Evolutionary conservation across 2,888 invertebrate genomes (phyloP).

Genomic region (Mesopsocus fuscifrons): DNA sequence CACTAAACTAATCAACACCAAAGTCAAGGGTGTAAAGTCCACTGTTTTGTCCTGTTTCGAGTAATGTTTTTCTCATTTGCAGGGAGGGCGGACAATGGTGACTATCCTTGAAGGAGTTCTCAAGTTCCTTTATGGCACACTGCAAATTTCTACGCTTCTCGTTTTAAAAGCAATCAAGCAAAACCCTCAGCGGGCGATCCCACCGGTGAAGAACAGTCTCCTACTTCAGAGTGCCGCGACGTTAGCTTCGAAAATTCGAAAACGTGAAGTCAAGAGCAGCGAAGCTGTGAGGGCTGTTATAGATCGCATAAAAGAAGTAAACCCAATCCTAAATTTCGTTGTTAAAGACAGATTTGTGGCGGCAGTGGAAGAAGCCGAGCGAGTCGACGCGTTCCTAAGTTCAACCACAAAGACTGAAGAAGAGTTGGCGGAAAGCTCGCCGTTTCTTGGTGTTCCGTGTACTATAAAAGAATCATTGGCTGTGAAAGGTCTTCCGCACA

Average conservation of each 20-base stretch:
- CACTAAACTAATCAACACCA: too few relatives aligned
- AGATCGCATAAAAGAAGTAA: conserved; percentile 59
- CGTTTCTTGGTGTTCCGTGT: conserved; percentile 79
- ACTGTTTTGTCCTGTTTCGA: too few relatives aligned
- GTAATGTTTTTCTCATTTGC: too few relatives aligned
- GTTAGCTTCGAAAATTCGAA: not conserved
- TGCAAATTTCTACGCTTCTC: not conserved
- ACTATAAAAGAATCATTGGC: conserved; percentile 77
- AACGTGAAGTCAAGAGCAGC: conserved; percentile 46
- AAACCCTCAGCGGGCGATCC: not conserved
- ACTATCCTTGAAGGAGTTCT: not conserved
- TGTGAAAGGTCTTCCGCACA: conserved; percentile 37
- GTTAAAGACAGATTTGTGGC: conserved; percentile 62
- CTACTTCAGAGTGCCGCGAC: not conserved
- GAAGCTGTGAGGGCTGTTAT: conserved; percentile 63
- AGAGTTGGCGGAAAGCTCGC: conserved; percentile 45
- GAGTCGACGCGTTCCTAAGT: conserved; percentile 50
- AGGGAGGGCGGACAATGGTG: too few relatives aligned
- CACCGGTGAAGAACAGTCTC: not conserved
- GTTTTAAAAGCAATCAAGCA: not conserved
- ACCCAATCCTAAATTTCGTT: conserved; percentile 64
- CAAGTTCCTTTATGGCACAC: not conserved
- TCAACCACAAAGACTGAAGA: conserved; percentile 36
- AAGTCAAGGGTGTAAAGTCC: too few relatives aligned
- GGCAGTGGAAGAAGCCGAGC: conserved; percentile 58